Evolutionary conservation across 2,797 vertebrate species (phyloP).

Genomic region (Knipowitschia caucasica): DNA sequence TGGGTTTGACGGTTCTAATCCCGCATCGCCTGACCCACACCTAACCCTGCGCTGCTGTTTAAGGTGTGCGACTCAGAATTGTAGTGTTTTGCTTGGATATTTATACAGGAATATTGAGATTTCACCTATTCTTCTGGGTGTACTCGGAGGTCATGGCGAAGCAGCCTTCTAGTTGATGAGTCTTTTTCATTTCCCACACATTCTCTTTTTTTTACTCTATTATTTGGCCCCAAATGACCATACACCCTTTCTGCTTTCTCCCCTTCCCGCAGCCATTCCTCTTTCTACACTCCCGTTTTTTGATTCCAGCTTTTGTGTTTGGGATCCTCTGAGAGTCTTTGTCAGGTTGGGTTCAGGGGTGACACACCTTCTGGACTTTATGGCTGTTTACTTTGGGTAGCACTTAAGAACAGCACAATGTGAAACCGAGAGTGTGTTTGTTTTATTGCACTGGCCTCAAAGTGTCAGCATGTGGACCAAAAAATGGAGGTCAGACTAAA

Average conservation of each 20-base stretch:
- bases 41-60: slow-evolving; percentile 54
- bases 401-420: slow-evolving; percentile 31
- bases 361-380: slow-evolving; percentile 57
- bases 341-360: slow-evolving; percentile 56
- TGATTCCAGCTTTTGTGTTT: slow-evolving; percentile 36
- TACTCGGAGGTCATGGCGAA: slow-evolving; percentile 44
- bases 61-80: slow-evolving; percentile 39
- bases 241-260: slow-evolving; percentile 28
- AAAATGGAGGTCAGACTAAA: slow-evolving; percentile 3
- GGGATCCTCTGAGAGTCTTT: slow-evolving; percentile 37
- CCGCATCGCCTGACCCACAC: slow-evolving; percentile 59
- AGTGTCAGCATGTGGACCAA: slow-evolving; percentile 1
- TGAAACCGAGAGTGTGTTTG: slow-evolving; percentile 12
- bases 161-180: slow-evolving; percentile 34
- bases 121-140: slow-evolving; percentile 57
- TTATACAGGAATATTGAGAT: slow-evolving; percentile 63
- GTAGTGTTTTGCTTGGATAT: slow-evolving; percentile 77
- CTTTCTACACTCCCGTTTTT: slow-evolving; percentile 31
- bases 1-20: slow-evolving; percentile 52
- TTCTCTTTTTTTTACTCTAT: slow-evolving; percentile 1
- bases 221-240: slow-evolving; percentile 26
- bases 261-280: slow-evolving; percentile 17
- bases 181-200: slow-evolving; percentile 45
- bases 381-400: slow-evolving; percentile 47
- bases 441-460: slow-evolving; percentile 10